phyloP scores from a whole-genome alignment of 2,113 vertebrate genomes.

The Mus pahari region DNA sequence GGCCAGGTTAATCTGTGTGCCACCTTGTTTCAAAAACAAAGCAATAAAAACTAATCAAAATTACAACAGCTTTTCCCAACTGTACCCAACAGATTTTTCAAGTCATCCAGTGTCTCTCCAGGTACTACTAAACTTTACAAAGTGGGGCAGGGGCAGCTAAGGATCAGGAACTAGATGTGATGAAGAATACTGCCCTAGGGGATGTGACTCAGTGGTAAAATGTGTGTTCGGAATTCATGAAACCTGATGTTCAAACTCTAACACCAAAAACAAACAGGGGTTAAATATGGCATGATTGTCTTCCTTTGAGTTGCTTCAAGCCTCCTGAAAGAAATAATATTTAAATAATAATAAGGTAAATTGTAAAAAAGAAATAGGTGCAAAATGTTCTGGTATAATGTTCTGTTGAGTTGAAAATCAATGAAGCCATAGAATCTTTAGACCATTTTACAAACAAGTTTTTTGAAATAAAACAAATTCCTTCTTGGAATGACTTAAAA shows the following conservation, averaged over 20 bases:
- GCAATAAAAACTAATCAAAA: conserved; percentile 14
- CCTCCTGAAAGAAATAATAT: conserved; percentile 7
- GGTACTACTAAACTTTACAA: background rate
- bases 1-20: background rate
- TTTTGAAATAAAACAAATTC: conserved; percentile 52
- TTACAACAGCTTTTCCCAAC: background rate
- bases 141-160: background rate
- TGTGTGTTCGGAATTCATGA: background rate
- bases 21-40: background rate
- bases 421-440: conserved; percentile 27
- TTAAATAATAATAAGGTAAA: conserved; percentile 8
- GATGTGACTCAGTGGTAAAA: background rate
- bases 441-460: conserved; percentile 31
- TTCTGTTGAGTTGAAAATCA: conserved; percentile 48
- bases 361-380: background rate
- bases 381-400: conserved; percentile 53
- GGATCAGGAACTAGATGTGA: conserved; percentile 25
- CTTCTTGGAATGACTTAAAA: conserved; percentile 43
- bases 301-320: conserved; percentile 13
- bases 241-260: background rate
- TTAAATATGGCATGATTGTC: conserved; percentile 37
- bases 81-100: background rate
- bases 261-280: background rate
- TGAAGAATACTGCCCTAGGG: background rate
- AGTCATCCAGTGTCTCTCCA: background rate